Evolutionary conservation across 2,113 vertebrate species (phyloP).

Genomic region (Himantopus leucocephalus): DNA sequence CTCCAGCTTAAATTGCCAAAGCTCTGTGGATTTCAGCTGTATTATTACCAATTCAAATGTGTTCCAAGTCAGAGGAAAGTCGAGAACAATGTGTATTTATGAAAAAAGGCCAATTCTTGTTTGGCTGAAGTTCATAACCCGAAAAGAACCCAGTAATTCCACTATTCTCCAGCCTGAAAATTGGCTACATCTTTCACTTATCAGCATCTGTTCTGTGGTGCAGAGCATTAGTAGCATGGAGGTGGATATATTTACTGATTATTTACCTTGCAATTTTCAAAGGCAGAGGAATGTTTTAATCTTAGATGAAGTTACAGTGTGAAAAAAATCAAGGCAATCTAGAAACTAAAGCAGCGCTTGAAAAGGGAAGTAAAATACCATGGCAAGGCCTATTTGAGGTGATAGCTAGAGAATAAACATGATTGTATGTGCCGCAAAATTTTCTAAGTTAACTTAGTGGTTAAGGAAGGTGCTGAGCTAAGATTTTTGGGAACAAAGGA

Average conservation of each 20-base stretch:
- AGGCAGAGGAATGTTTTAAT: slow-evolving; percentile 50
- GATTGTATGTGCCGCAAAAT: background rate
- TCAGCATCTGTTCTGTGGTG: slow-evolving; percentile 29
- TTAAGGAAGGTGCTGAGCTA: slow-evolving; percentile 52
- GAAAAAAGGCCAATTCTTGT: slow-evolving; percentile 36
- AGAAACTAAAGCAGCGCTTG: slow-evolving; percentile 3
- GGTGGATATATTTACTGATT: slow-evolving; percentile 42
- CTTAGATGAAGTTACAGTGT: slow-evolving; percentile 37
- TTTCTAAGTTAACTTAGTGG: slow-evolving; percentile 5
- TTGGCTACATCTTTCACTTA: background rate
- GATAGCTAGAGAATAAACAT: slow-evolving; percentile 21
- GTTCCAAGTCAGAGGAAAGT: slow-evolving; percentile 48
- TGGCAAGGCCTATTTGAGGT: background rate
- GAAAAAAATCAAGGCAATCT: background rate
- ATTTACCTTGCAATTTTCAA: slow-evolving; percentile 47
- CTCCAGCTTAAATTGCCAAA: background rate
- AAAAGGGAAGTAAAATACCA: slow-evolving; percentile 15
- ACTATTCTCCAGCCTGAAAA: background rate
- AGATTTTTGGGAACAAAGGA: slow-evolving; percentile 23
- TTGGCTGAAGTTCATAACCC: slow-evolving; percentile 60
- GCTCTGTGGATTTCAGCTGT: slow-evolving; percentile 49
- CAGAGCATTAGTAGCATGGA: background rate
- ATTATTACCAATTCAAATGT: slow-evolving; percentile 49
- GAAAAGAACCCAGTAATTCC: slow-evolving; percentile 35
- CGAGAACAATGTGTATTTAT: slow-evolving; percentile 61